Evolutionary conservation across 1,140 invertebrate species (phyloP), one percentile per base, ranked within the genome.

Genomic region (Lethrus apterus): DNA sequence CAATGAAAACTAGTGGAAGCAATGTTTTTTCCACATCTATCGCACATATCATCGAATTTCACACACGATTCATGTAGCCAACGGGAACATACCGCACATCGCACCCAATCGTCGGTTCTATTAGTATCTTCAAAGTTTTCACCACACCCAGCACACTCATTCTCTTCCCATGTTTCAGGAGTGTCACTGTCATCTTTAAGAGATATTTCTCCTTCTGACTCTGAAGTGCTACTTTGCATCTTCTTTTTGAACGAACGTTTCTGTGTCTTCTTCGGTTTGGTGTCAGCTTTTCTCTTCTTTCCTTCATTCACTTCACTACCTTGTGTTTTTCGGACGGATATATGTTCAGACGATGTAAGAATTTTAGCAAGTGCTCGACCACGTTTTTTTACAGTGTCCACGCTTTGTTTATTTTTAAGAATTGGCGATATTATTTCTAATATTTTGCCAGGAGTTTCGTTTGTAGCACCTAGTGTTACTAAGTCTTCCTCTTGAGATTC

Each of bases 81-180:
- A 8, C 35, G 35, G 8, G 15, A 19, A 17, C 35, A 38, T 14
- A 38, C 8, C 9, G 19, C 20, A 38, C 35, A 18, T 13, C 19
- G 4, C 4, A 38, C 8, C 35, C 35, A 38, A 20, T 38, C 14
- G 9, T 38, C 35, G 5, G 4, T 4, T 38, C 19, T 38, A 7
- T 15, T 38, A 18, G 35, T 38, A 7, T 8, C 15, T 7, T 38
- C 13, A 13, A 18, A 38, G 14, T 38, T 38, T 19, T 38, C 35
- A 7, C 35, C 9, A 21, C 35, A 38, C 13, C 35, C 9, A 5
- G 17, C 19, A 21, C 35, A 38, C 5, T 38, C 35, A 20, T 38
- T 38, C 8, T 38, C 35, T 4, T 38, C 20, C 35, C 35, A 38
- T 8, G 8, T 17, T 18, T 10, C 13, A 4, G 5, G 7, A 19